Evolutionary conservation across 2,113 vertebrate species (phyloP).

Genomic region (Micromys minutus): DNA sequence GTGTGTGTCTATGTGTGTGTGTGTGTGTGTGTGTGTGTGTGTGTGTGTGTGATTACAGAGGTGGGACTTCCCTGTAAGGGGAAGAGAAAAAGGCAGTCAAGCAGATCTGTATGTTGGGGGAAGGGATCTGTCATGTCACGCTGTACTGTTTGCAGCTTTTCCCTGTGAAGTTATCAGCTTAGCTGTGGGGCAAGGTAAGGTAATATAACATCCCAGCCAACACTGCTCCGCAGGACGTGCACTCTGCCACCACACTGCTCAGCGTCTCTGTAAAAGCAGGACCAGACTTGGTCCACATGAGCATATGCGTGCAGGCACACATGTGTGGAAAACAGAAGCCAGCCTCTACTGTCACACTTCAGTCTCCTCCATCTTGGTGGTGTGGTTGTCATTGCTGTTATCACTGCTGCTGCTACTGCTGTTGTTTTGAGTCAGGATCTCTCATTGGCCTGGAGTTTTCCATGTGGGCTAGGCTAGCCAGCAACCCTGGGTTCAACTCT

Average conservation of each 20-base stretch:
- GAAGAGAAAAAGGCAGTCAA: constrained; percentile 34
- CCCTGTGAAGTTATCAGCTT: background rate
- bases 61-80: constrained; percentile 40
- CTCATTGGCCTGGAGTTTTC: background rate
- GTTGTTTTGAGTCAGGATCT: background rate
- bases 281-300: background rate
- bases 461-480: background rate
- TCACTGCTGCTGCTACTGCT: background rate
- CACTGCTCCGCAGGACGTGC: constrained; percentile 44
- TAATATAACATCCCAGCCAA: constrained; percentile 58
- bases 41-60: background rate
- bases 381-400: too few relatives aligned
- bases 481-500: background rate
- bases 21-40: too few relatives aligned
- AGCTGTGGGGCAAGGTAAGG: constrained; percentile 67
- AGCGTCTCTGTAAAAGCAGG: constrained; percentile 19
- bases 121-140: constrained; percentile 27
- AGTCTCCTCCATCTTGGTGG: background rate
- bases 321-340: background rate
- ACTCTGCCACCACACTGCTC: constrained; percentile 63
- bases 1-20: too few relatives aligned
- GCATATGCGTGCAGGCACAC: too few relatives aligned
- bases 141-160: constrained; percentile 66
- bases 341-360: background rate
- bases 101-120: background rate